Evolutionary conservation across 2,797 vertebrate genomes (phyloP), one percentile per base, ranked within the genome.

Genomic region (Ambastaia sidthimunki): DNA sequence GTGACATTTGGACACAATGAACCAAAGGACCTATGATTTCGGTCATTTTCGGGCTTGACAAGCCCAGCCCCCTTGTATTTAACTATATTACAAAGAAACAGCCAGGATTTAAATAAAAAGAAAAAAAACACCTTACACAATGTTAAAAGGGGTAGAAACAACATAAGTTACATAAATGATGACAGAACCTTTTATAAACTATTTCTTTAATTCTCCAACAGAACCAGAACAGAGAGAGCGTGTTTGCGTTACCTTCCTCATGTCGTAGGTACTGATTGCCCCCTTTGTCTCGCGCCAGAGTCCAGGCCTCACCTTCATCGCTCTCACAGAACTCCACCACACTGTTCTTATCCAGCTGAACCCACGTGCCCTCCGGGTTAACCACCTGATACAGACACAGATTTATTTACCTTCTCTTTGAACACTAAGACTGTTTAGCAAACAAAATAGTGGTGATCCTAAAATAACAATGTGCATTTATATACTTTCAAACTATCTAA

Each of bases 261-360:
- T 99, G 96, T 57, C 95, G 96, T 59, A 99, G 96, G 89, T 99
- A 99, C 90, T 99, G 98, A 92, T 96, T 99, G 85, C 96, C 97
- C 76, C 97, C 96, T 87, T 95, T 94, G 93, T 99, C 98, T 94
- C 96, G 95, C 90, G 98, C 95, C 93, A 99, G 90, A 0, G 98
- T 99, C 98, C 98, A 99, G 3, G 98, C 98, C 87, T 99, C 98
- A 62, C 98, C 98, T 90, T 99, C 98, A 86, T 99, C 98, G 74
- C 96, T 99, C 92, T 99, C 98, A 93, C 98, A 99, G 93, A 98
- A 99, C 87, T 99, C 98, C 92, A 99, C 96, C 87, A 99, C 98
- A 90, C 97, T 99, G 96, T 97, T 98, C 93, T 99, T 98, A 94
- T 99, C 98, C 95, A 99, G 95, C 83, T 99, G 98, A 79, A 99